phyloP scores from a whole-genome alignment of 2,888 invertebrate genomes.

The Hemicrepidius hirtus region DNA sequence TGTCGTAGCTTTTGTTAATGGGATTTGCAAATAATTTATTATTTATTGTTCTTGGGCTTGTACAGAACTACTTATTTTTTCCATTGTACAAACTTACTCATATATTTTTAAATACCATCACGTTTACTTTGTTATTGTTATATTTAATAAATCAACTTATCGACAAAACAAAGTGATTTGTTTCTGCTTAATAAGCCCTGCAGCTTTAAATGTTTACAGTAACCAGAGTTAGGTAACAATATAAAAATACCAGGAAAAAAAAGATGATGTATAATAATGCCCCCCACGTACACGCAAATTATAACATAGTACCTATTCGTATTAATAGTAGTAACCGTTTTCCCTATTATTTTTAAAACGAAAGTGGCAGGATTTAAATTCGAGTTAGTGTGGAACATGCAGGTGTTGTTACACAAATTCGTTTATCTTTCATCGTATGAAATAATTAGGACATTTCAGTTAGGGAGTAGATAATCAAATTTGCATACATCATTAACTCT shows the following conservation, averaged over 20 bases:
- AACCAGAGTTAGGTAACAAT: no score
- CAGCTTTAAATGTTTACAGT: no score
- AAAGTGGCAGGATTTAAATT: constrained; percentile 4
- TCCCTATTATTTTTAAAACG: constrained; percentile 5
- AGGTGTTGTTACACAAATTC: constrained; percentile 12
- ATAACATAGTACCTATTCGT: constrained; percentile 5
- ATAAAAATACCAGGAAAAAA: no score
- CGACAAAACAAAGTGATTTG: constrained; percentile 36
- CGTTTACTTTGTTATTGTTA: constrained; percentile 18
- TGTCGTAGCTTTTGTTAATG: no score
- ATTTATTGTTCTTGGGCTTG: no score
- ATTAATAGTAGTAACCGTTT: constrained; percentile 3
- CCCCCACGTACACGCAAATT: constrained; percentile 1
- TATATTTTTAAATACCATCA: constrained; percentile 32
- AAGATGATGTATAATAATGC: neutral
- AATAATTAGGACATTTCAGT: constrained; percentile 24
- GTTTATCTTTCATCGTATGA: constrained; percentile 15
- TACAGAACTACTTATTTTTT: no score
- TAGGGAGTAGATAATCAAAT: constrained; percentile 23
- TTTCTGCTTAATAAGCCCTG: neutral
- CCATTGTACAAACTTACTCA: no score
- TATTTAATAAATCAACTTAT: constrained; percentile 7
- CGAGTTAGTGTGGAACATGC: neutral
- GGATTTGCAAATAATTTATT: no score
- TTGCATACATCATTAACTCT: constrained; percentile 37